These are phyloP conservation scores for Melopsittacus undulatus DNA, from an alignment of 2,797 vertebrate genomes.

Conservation along the genomic window DNA sequence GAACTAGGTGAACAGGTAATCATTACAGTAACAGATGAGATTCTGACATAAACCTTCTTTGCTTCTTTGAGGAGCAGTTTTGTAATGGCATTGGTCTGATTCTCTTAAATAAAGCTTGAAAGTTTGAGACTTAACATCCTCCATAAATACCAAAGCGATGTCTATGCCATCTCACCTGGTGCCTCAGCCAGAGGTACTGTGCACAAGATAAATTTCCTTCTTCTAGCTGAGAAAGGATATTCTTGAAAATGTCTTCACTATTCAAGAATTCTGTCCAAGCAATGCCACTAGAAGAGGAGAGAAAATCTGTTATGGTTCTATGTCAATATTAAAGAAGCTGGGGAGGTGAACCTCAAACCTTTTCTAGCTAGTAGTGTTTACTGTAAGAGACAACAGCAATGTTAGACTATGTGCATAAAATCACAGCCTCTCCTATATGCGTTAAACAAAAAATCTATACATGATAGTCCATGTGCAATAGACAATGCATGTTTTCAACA, in stretches of 20 bases:
- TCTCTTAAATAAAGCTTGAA: not conserved
- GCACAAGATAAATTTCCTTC: slow-evolving; percentile 86
- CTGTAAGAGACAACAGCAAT: not conserved
- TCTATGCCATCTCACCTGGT: slow-evolving; percentile 81
- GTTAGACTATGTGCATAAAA: not conserved
- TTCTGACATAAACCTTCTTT: not conserved
- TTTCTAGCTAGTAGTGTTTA: not conserved
- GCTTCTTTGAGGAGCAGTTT: not conserved
- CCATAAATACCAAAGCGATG: not conserved
- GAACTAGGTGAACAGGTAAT: not conserved
- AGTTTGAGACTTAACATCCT: not conserved
- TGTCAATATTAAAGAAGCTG: not conserved
- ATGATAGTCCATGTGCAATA: not conserved
- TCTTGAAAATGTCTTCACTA: slow-evolving; percentile 82
- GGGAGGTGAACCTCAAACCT: not conserved
- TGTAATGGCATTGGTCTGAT: not conserved
- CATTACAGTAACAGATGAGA: not conserved
- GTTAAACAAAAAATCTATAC: not conserved
- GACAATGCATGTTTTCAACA: not conserved
- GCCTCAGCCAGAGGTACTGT: slow-evolving; percentile 93
- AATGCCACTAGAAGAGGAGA: slow-evolving; percentile 79
- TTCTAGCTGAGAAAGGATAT: slow-evolving; percentile 82
- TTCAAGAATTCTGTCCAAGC: slow-evolving; percentile 95
- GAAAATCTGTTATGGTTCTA: not conserved
- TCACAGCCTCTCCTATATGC: too few species aligned